Evolutionary conservation across 2,113 vertebrate genomes (phyloP), one percentile per base, ranked within the genome.

Genomic region (Nansenia antarctica): DNA sequence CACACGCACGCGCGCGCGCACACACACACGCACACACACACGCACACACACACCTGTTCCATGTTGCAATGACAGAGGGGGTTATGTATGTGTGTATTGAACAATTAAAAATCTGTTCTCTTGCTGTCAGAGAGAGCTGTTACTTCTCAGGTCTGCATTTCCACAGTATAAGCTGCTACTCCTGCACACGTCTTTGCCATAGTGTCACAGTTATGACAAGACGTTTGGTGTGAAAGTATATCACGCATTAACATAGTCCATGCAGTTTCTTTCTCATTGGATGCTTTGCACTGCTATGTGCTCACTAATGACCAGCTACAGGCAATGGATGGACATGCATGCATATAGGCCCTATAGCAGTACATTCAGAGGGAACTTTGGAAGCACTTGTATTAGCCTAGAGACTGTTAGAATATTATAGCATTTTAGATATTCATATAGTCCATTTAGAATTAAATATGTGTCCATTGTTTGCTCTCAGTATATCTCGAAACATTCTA

Each of bases 41-140:
- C 72, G 52, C 68, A 34, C 84, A 52, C 82, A 78, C 82, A 88
- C 87, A 90, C 87, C 87, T 90, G 87, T 89, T 89, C 82, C 84
- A 78, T 87, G 85, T 87, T 86, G 80, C 87, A 18, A 82, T 75
- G 76, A 20, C 47, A 45, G 29, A 3, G 2, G 34, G 29, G 30
- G 30, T 30, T 53, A 6, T 34, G 5, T 39, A 77, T 82, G 72
- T 86, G 53, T 22, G 4, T 20, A 9, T 65, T 60, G 77, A 8
- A 80, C 73, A 66, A 65, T 82, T n/a, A 74, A 57, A 70, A 76
- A 86, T 82, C 72, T 52, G 70, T 72, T 77, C 35, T 57, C 54
- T 26, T 30, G 72, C 72, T 71, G 76, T 66, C 42, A 69, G 73
- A 69, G 74, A 29, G 67, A 71, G 24, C 34, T 72, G 73, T 66